Evolutionary conservation across 2,888 invertebrate genomes (phyloP).

Genomic region (Eupelmus urozonus): DNA sequence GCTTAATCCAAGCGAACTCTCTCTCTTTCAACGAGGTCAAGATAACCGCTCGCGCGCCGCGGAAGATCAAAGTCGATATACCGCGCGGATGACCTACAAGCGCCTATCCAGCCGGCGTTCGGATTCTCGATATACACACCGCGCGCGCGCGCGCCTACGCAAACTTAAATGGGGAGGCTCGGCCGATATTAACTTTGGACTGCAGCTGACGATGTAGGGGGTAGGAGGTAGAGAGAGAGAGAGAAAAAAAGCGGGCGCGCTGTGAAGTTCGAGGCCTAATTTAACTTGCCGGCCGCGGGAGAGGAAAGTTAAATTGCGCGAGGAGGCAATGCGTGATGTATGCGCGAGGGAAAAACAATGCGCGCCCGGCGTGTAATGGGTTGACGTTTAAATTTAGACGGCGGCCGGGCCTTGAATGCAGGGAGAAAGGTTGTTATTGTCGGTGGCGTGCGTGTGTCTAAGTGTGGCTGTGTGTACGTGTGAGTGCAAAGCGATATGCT

Average conservation of each 20-base stretch:
- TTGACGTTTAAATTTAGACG: no score
- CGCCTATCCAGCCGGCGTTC: no score
- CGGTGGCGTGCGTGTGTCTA: no score
- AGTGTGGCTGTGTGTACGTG: no score
- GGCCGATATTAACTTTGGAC: no score
- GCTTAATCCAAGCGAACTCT: no score
- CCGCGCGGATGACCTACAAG: no score
- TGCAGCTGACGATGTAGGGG: not conserved
- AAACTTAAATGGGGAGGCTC: not conserved
- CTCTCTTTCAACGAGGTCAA: slow-evolving; percentile 20
- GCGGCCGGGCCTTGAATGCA: no score
- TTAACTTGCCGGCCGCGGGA: slow-evolving; percentile 16
- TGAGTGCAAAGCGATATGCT: no score
- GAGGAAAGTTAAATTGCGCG: no score
- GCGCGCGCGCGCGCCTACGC: not conserved
- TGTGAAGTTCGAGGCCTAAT: slow-evolving; percentile 19
- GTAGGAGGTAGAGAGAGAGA: not conserved
- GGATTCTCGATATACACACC: not conserved
- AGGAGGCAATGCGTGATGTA: not conserved
- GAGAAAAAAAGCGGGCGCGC: not conserved
- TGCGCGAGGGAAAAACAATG: no score
- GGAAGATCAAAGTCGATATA: slow-evolving; percentile 25
- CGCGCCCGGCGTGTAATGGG: not conserved
- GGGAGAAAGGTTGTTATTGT: no score
- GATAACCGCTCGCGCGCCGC: not conserved